phyloP scores from a whole-genome alignment of 2,888 invertebrate species.

The Eupithecia inturbata region DNA sequence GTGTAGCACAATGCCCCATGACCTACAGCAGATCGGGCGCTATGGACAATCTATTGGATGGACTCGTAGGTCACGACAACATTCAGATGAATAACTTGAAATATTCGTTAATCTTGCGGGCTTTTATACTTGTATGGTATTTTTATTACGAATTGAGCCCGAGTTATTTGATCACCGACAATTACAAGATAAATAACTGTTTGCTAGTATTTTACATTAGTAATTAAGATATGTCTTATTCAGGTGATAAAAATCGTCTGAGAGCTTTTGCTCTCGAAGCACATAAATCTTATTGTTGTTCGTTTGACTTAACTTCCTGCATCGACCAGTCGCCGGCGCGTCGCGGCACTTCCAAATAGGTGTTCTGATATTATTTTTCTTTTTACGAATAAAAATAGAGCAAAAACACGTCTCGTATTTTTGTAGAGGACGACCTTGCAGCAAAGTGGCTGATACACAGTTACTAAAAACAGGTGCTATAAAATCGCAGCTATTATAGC shows the following conservation, averaged over 20 bases:
- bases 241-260: slow-evolving; percentile 45
- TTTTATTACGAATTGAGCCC: slow-evolving; percentile 10
- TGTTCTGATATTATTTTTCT: slow-evolving; percentile 80
- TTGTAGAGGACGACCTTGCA: slow-evolving; percentile 80
- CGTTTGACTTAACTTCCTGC: slow-evolving; percentile 79
- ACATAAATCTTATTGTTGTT: slow-evolving; percentile 81
- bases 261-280: slow-evolving; percentile 63
- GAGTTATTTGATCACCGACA: slow-evolving; percentile 10
- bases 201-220: slow-evolving; percentile 19
- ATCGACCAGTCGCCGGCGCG: slow-evolving; percentile 69
- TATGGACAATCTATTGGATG: slow-evolving; percentile 50
- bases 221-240: slow-evolving; percentile 41
- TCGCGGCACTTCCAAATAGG: slow-evolving; percentile 77
- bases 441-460: slow-evolving; percentile 77
- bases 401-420: slow-evolving; percentile 74
- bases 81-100: slow-evolving; percentile 35
- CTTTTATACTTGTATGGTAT: slow-evolving; percentile 17
- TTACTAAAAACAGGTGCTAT: slow-evolving; percentile 76
- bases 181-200: slow-evolving; percentile 25
- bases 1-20: slow-evolving; percentile 69
- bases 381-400: slow-evolving; percentile 75
- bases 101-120: slow-evolving; percentile 21
- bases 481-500: slow-evolving; percentile 69
- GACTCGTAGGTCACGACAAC: slow-evolving; percentile 48
- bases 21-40: slow-evolving; percentile 62